Conservation (phyloP, 1,140 invertebrate genomes). For the Bombus picipes region DNA sequence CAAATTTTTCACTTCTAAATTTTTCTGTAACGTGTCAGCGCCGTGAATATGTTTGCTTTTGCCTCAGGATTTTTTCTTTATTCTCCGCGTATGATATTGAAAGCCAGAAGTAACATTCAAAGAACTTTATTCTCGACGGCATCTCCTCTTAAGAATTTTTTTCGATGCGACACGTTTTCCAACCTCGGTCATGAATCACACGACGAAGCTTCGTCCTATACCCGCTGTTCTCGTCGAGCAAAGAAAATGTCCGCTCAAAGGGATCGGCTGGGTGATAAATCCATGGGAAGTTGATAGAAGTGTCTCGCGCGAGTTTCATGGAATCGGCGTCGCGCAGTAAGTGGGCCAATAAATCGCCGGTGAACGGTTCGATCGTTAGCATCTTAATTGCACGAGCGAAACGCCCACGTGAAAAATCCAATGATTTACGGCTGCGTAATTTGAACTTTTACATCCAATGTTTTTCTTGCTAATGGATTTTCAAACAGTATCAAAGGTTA, state of each 20-base stretch:
- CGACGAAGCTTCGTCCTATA: background rate
- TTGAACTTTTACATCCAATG: background rate
- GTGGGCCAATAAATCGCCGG: constrained; percentile 12
- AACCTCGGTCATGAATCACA: background rate
- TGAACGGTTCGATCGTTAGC: background rate
- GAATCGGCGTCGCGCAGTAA: background rate
- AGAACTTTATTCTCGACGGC: background rate
- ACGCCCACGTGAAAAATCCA: background rate
- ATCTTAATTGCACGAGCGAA: background rate
- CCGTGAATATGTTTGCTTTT: too few relatives aligned
- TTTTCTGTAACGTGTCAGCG: too few relatives aligned
- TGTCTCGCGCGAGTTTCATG: too few relatives aligned
- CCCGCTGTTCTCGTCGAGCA: background rate
- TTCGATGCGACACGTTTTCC: background rate
- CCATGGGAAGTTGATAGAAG: constrained; percentile 3
- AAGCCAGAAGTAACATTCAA: background rate
- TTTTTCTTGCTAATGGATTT: background rate
- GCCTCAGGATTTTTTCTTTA: too few relatives aligned
- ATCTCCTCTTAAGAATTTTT: background rate
- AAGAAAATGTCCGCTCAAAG: background rate
- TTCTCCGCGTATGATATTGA: background rate
- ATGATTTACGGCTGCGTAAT: background rate
- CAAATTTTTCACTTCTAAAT: too few relatives aligned
- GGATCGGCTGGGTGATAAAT: background rate
- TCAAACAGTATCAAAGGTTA: background rate